A percentile compares a stretch with the other conserved stretches of the same genome.
These are phyloP conservation scores for Pelecanoides urinatrix DNA, from an alignment of 2,113 vertebrate species.

Conservation along the genomic window DNA sequence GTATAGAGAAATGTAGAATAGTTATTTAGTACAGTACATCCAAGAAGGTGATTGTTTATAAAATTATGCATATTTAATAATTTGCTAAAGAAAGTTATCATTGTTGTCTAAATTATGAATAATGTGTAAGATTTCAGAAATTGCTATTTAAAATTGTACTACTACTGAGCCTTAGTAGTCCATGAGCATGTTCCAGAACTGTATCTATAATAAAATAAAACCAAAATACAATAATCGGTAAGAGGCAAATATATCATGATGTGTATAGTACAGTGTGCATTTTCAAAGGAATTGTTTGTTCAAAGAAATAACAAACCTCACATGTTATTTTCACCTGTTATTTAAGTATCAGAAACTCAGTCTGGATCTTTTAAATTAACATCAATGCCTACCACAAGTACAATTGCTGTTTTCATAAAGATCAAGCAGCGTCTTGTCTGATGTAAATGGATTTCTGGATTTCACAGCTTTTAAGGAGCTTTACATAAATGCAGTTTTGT, in stretches of 20 bases:
- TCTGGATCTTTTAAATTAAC: slow-evolving; percentile 32
- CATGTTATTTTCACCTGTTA: not conserved
- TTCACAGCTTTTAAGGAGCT: slow-evolving; percentile 13
- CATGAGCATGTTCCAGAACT: slow-evolving; percentile 15
- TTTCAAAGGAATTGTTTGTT: slow-evolving; percentile 23
- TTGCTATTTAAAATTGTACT: not conserved
- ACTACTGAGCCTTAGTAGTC: not conserved
- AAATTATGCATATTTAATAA: slow-evolving; percentile 9
- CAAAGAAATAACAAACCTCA: not conserved
- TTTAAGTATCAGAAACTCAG: slow-evolving; percentile 7
- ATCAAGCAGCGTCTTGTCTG: slow-evolving; percentile 19
- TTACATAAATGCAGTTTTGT: not conserved
- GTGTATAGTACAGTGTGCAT: not conserved
- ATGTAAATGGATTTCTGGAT: slow-evolving; percentile 19
- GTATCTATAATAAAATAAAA: not conserved
- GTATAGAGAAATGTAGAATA: not conserved
- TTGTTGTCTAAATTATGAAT: not conserved
- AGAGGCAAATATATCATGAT: not conserved
- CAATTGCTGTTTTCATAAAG: not conserved
- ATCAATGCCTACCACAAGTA: not conserved
- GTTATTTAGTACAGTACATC: not conserved
- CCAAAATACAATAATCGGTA: not conserved
- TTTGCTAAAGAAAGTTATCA: not conserved
- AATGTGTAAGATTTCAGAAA: not conserved
- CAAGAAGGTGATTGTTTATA: not conserved